Base-by-base conservation (phyloP, 2,113 vertebrate genomes). In the Heterocephalus glaber region DNA sequence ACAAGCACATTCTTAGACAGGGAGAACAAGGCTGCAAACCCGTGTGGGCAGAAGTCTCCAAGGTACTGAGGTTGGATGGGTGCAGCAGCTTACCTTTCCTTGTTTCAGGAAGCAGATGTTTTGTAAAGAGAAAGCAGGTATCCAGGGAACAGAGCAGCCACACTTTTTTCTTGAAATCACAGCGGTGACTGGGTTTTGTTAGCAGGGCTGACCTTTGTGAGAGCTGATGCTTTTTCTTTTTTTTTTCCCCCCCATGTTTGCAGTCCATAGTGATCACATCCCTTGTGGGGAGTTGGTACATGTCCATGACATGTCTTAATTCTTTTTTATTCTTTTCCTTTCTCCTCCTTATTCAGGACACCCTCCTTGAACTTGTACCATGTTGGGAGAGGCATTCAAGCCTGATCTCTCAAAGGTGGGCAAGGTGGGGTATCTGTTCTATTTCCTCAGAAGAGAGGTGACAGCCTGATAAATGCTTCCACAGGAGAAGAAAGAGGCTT, bases 51-150 rank as follows among this genome's bases (percentile, higher is more conserved):
- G 17, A 79, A 28, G 54, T 14, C 63, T 60, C 65, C 54, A 63
- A n/a, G 81, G 58, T 5, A 17, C 17, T 41, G 49, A 77, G n/a
- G 74, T 52, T 52, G 88, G 66, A 60, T 20, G 16, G 41, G 22
- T 26, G 16, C 52, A 52, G 26, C 61, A 80, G 7, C 58, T 81
- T 84, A 22, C 5, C 41, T 87, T 82, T 14, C 47, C 30, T 65
- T 56, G 56, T 52, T 95, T 90, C 65, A 63, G 94, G 89, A 89
- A 89, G 92, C 61, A 93, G 41, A 52, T n/a, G 60, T 81, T 96
- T 86, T 35, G 33, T 60, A 80, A 70, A 66, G 80, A 93, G 66
- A 95, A 84, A 86, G 22, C 28, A 72, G 28, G 16, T 38, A 17
- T 44, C 47, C 56, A 61, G 85, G 49, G 80, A 63, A 82, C 44